Evolutionary conservation across 2,888 invertebrate genomes (phyloP), one percentile per base, ranked within the genome.

Genomic region (Drosophila prolongata): DNA sequence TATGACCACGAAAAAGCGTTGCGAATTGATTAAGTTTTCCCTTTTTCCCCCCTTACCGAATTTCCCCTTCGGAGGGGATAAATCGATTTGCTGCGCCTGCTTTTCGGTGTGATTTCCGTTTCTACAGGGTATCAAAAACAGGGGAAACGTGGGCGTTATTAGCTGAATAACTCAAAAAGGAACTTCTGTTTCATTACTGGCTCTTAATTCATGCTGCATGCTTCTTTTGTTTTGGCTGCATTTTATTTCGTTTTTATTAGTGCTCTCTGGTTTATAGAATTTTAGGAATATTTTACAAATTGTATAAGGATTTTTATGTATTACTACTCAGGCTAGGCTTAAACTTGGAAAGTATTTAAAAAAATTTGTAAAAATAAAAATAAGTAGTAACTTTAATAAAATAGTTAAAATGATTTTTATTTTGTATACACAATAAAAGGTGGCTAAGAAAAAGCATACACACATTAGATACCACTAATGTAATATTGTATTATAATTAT

Each of bases 21-120:
- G 74, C 89, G 75, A 90, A 90, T 90, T 90, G 89, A 90, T 90
- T 89, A 79, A 79, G 72, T 78, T 81, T 77, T 78, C 35, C 70
- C 69, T 68, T 71, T 75, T 34, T 14, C 43, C 37, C 62, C 30
- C n/a, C 38, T 47, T 52, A 42, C 57, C 40, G n/a, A 16, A 44
- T 24, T 5, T 34, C 24, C 43, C 37, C 52, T 40, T 54, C 6
- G 56, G 62, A 30, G 66, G 49, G 55, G 57, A 27, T 43, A 77
- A 85, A 85, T 83, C 80, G 82, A 85, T 83, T 83, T 70, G 78
- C 59, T 80, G 61, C 79, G 83, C 85, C 74, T 82, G 80, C 76
- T 85, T 81, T 74, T 68, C 69, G 66, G 75, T 79, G 71, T 76
- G 79, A 81, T 80, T 80, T 79, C 58, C 44, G 44, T 30, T 67